A percentile compares a stretch with the other conserved stretches of the same genome.
Evolutionary conservation across 2,888 invertebrate species (phyloP).

Genomic region (Abscondita cerata): DNA sequence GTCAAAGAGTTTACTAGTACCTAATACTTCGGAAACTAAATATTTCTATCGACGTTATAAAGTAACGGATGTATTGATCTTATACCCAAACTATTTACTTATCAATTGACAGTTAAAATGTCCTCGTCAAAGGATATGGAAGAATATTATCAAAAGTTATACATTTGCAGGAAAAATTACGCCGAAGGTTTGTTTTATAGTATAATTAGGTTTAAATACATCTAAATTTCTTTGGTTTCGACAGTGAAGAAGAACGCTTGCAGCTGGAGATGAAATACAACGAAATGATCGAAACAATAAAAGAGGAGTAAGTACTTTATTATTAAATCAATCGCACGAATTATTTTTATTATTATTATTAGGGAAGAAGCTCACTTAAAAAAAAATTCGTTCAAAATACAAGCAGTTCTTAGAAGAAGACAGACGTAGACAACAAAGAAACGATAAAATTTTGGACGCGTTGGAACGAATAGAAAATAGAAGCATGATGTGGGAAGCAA

Average conservation of each 20-base stretch:
- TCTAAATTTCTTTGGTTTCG: constrained; percentile 35
- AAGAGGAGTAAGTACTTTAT: constrained; percentile 61
- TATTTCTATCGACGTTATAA: no score
- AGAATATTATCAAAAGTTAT: constrained; percentile 55
- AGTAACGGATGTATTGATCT: background rate
- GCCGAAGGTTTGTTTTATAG: constrained; percentile 55
- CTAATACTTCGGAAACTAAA: no score
- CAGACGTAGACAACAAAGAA: constrained; percentile 64
- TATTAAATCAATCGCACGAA: background rate
- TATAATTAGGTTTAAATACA: no score
- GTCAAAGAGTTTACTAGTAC: constrained; percentile 5
- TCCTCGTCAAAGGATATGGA: constrained; percentile 45
- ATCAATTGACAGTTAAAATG: constrained; percentile 21
- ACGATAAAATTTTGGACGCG: constrained; percentile 64
- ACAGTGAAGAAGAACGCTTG: constrained; percentile 63
- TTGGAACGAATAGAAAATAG: constrained; percentile 67
- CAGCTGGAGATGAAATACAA: constrained; percentile 64
- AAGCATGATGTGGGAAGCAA: constrained; percentile 63
- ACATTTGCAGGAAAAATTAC: constrained; percentile 56
- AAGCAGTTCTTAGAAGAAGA: constrained; percentile 66
- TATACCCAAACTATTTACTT: background rate
- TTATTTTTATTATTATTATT: constrained; percentile 17
- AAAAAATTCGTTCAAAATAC: constrained; percentile 59
- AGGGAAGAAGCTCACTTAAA: constrained; percentile 54
- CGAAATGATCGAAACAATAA: constrained; percentile 60